Base-by-base conservation (phyloP, 2,888 invertebrate genomes). In the Salticus scenicus region DNA sequence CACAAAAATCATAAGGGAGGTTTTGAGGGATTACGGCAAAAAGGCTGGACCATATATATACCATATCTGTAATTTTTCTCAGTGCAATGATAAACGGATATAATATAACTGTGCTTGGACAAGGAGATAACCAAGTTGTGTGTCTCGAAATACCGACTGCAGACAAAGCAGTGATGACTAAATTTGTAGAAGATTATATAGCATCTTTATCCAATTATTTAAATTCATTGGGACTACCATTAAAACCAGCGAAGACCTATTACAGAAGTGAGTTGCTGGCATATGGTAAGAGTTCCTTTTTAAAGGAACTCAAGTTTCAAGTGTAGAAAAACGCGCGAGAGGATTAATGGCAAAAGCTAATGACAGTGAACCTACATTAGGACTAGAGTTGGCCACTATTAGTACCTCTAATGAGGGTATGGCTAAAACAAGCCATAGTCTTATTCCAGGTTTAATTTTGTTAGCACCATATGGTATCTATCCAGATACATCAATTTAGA, bases 71-170 rank as follows among this genome's bases (percentile, higher is more conserved):
- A 1, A 57, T 57, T n/a, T 20, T 57, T 1, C 20, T 57, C 14
- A 14, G 4, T n/a, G 20, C 14, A 12, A 17, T 14, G 5, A 1
- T 1, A n/a, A 57, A 51, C 17, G 27, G 27, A n/a, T 57, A 57
- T 24, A 57, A 57, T n/a, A 57, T 57, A 7, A 57, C 57, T 0
- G 7, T n/a, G n/a, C 4, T 57, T 0, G 20, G 57, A 7, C 57
- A 57, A n/a, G 57, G 57, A n/a, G 57, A 57, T 4, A 57, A 57
- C 57, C 57, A 57, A 24, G 57, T 57, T n/a, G 20, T 57, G 20
- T 57, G 57, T 20, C 20, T 57, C 1, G 20, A 57, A n/a, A 24
- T 57, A 8, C 57, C 57, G 8, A 5, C 20, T 5, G 10, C 17
- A 57, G 27, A n/a, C 1, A 7, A 24, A 0, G 20, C 2, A n/a